phyloP scores from a whole-genome alignment of 2,113 vertebrate genomes.

The Ceyx margarethae region DNA sequence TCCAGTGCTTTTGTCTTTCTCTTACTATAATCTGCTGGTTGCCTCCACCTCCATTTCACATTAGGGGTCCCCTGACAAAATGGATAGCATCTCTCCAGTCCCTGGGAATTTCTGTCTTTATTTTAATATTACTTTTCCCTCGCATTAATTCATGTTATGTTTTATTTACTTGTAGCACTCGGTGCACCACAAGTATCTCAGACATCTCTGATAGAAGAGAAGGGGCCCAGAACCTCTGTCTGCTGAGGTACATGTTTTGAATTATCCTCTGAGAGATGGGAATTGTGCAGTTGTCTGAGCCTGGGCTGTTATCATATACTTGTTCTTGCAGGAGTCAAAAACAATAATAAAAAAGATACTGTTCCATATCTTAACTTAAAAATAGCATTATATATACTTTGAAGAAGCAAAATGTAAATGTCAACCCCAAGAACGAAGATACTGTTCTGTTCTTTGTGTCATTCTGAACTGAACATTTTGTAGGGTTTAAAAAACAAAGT shows the following conservation, averaged over 20 bases:
- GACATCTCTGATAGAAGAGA: neutral
- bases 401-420: neutral
- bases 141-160: neutral
- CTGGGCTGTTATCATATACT: neutral
- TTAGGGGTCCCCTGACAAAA: neutral
- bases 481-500: neutral
- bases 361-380: neutral
- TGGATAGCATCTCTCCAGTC: neutral
- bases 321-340: neutral
- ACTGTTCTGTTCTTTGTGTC: neutral
- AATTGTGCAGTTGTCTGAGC: neutral
- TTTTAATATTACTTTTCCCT: neutral
- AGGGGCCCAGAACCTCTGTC: neutral
- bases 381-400: neutral
- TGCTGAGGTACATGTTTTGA: neutral
- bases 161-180: neutral
- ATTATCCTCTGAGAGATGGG: neutral
- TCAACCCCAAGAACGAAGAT: neutral
- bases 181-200: neutral
- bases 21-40: neutral
- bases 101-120: neutral
- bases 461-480: neutral
- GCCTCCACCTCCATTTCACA: neutral
- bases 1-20: neutral
- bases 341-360: neutral